Evolutionary conservation across 2,888 invertebrate genomes (phyloP).

Genomic region (Lepetodrilus schrolli): DNA sequence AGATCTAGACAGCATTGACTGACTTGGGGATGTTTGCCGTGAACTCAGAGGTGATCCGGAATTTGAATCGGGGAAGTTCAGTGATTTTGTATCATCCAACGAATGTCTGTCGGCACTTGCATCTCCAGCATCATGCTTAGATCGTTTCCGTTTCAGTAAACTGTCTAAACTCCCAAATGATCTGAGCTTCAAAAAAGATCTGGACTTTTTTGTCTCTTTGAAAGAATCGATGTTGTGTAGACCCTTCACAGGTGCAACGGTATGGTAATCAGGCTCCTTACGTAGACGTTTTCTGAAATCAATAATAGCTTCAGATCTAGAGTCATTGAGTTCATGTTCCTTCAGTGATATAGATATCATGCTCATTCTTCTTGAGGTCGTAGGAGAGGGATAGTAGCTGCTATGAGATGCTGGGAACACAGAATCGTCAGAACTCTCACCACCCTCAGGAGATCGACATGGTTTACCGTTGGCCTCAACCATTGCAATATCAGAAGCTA

Average conservation of each 20-base stretch:
- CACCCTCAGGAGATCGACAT: neutral
- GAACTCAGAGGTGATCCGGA: neutral
- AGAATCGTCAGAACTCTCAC: neutral
- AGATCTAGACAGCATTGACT: constrained; percentile 40
- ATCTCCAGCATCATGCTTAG: constrained; percentile 40
- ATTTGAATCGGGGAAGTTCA: neutral
- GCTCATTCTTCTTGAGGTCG: neutral
- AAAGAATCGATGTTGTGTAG: constrained; percentile 44
- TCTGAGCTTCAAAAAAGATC: constrained; percentile 46
- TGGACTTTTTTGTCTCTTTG: constrained; percentile 28
- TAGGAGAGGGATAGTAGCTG: neutral
- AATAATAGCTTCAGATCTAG: neutral
- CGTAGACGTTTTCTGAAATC: constrained; percentile 28
- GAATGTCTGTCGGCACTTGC: constrained; percentile 35
- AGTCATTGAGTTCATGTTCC: neutral
- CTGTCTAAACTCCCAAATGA: constrained; percentile 58
- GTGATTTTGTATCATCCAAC: constrained; percentile 33
- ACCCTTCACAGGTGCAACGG: constrained; percentile 50
- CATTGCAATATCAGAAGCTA: constrained; percentile 49
- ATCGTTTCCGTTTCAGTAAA: constrained; percentile 46
- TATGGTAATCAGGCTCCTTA: constrained; percentile 44
- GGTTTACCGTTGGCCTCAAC: neutral
- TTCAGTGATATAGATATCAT: constrained; percentile 17
- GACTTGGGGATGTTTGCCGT: neutral
- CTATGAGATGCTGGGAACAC: neutral